Conservation (phyloP, 92 coral and sea anemone species). For the Heteractis magnifica region DNA sequence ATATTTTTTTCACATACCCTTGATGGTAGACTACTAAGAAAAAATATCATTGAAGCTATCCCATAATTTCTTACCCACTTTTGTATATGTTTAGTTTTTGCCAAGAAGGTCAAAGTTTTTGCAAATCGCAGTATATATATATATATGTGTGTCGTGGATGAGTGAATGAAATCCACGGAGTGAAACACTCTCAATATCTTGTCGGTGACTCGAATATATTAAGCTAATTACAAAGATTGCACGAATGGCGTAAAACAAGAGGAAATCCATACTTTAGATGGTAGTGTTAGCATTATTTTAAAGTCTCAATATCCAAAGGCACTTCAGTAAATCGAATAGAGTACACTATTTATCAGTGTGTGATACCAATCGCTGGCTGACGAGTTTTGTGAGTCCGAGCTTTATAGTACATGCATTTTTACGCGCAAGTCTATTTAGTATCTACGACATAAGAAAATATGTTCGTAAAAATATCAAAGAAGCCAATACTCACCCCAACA, state of each 20-base stretch:
- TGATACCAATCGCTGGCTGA: no score
- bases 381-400: neutral
- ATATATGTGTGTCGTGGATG: no score
- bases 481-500: constrained; percentile 17
- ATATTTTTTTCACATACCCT: no score
- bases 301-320: neutral
- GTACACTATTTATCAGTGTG: neutral
- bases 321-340: neutral
- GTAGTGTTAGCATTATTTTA: neutral
- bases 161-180: no score
- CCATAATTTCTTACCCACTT: no score
- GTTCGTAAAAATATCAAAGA: neutral
- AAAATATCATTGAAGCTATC: no score
- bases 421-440: neutral
- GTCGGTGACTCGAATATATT: no score
- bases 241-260: neutral
- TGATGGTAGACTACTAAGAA: no score
- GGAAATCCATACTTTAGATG: neutral
- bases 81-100: no score
- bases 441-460: neutral
- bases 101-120: no score
- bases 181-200: no score
- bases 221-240: constrained; percentile 1
- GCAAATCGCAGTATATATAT: no score
- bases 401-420: neutral